phyloP scores from a whole-genome alignment of 2,113 vertebrate genomes.

The Anseranas semipalmata region DNA sequence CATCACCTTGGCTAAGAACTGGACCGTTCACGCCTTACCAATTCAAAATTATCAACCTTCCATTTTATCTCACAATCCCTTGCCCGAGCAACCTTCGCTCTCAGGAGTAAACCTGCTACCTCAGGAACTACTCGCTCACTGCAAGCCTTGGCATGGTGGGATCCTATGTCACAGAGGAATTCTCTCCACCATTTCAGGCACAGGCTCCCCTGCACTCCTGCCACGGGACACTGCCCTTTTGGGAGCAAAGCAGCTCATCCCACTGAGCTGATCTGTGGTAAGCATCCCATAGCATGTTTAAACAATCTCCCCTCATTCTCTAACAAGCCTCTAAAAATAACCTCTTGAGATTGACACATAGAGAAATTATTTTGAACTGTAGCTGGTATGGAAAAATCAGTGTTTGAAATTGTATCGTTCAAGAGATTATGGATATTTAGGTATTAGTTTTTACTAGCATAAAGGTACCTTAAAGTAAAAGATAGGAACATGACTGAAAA shows the following conservation, averaged over 20 bases:
- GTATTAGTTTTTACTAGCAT: background rate
- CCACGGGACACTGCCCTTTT: fast-evolving
- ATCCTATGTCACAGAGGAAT: background rate
- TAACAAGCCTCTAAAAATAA: slow-evolving; percentile 7
- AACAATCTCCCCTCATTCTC: background rate
- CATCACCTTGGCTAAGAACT: background rate
- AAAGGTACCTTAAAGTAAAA: background rate
- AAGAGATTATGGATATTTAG: background rate
- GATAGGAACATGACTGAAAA: background rate
- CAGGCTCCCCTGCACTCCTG: background rate
- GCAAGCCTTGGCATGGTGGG: background rate
- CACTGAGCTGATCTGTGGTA: background rate
- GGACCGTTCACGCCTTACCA: background rate
- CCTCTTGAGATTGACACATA: background rate
- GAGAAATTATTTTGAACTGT: slow-evolving; percentile 25
- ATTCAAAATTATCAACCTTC: background rate
- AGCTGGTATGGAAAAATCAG: slow-evolving; percentile 15
- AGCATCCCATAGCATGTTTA: background rate
- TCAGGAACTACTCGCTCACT: background rate
- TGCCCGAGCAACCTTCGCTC: background rate
- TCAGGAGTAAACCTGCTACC: background rate
- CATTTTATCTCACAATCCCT: background rate
- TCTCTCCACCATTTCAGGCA: background rate
- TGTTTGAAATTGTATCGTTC: background rate
- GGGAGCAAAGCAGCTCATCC: background rate